These are phyloP conservation scores for Nymphalis io DNA, from an alignment of 1,140 invertebrate species.

Conservation along the genomic window DNA sequence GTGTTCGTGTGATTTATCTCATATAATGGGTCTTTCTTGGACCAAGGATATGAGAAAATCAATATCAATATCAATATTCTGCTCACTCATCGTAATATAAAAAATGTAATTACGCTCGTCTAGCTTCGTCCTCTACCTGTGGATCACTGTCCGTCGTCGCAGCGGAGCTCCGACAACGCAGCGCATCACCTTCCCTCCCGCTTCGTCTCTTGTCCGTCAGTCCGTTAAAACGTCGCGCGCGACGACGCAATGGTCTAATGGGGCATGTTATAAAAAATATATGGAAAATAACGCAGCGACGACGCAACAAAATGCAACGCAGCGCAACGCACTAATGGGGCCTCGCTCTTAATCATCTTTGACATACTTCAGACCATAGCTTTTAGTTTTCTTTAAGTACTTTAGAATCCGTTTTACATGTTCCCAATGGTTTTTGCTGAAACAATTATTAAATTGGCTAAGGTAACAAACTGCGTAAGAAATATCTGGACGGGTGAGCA, in stretches of 20 bases:
- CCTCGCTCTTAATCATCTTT: conserved; percentile 36
- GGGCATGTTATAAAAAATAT: conserved; percentile 38
- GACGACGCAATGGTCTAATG: conserved; percentile 37
- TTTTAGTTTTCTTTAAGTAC: too few species aligned
- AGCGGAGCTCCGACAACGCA: conserved; percentile 33
- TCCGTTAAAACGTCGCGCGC: conserved; percentile 38
- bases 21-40: conserved; percentile 5
- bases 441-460: too few species aligned
- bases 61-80: conserved; percentile 1
- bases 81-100: background rate
- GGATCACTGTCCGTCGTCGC: conserved; percentile 35
- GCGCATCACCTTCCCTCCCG: conserved; percentile 40
- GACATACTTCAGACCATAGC: too few species aligned
- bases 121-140: conserved; percentile 1
- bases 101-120: background rate
- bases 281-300: conserved; percentile 36
- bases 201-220: conserved; percentile 41
- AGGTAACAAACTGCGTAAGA: too few species aligned
- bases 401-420: too few species aligned
- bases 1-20: conserved; percentile 1
- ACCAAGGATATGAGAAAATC: conserved; percentile 5
- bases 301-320: conserved; percentile 32
- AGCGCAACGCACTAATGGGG: conserved; percentile 40
- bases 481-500: too few species aligned
- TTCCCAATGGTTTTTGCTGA: too few species aligned